Conservation (phyloP, 2,113 vertebrate species). For the Otolemur garnettii region DNA sequence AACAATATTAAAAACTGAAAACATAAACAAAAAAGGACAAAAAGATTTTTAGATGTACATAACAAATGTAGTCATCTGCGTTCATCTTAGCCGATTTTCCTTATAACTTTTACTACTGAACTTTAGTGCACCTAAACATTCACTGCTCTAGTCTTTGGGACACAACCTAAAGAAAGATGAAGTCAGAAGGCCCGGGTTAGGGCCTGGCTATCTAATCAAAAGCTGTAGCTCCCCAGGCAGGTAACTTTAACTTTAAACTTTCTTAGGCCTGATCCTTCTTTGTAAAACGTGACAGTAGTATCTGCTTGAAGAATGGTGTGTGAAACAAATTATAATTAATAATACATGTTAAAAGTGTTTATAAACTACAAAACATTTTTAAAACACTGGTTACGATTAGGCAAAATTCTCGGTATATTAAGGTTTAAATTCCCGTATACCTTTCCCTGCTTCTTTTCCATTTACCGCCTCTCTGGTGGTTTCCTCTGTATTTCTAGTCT, state of each 20-base stretch:
- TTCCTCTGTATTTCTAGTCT: background rate
- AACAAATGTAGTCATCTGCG: background rate
- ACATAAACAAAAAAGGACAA: slow-evolving; percentile 18
- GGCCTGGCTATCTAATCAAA: background rate
- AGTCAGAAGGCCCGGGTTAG: background rate
- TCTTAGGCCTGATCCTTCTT: background rate
- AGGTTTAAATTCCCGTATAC: background rate
- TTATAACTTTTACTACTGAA: background rate
- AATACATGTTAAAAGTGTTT: background rate
- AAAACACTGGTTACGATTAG: background rate
- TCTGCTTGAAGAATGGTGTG: background rate
- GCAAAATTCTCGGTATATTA: background rate
- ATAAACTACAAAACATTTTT: background rate
- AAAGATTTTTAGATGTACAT: slow-evolving; percentile 6
- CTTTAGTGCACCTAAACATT: slow-evolving; percentile 18
- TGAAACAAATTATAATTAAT: background rate
- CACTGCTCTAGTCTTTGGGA: background rate
- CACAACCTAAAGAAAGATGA: background rate
- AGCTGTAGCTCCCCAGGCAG: background rate
- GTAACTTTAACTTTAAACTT: background rate
- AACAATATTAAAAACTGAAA: slow-evolving; percentile 9
- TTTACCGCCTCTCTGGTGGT: background rate
- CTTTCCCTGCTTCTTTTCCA: background rate
- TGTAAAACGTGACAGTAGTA: background rate
- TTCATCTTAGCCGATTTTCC: background rate